Percentiles rank a stretch among this genome's conserved stretches.
Conservation (phyloP, 1,140 invertebrate genomes). For the Dinoponera quadriceps region DNA sequence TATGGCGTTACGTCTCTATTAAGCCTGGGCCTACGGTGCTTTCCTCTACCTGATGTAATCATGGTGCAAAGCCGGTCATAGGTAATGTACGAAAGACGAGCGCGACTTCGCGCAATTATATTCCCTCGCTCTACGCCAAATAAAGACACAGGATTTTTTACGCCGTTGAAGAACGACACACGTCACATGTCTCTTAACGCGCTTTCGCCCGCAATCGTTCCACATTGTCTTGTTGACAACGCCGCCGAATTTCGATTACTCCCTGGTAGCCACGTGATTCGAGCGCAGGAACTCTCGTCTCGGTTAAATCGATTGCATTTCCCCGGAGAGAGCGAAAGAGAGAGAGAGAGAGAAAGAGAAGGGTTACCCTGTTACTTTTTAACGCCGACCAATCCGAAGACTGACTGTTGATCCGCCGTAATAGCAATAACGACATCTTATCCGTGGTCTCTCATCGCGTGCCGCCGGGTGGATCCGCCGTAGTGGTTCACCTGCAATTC, state of each 20-base stretch:
- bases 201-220: neutral
- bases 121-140: too few relatives aligned
- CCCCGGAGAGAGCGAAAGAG: too few relatives aligned
- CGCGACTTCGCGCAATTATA: neutral
- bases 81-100: slow-evolving; percentile 33
- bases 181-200: neutral
- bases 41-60: slow-evolving; percentile 53
- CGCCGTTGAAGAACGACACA: neutral
- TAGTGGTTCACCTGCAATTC: slow-evolving; percentile 53
- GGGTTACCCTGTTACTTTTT: slow-evolving; percentile 37
- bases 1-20: slow-evolving; percentile 61
- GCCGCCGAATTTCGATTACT: neutral
- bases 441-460: slow-evolving; percentile 61
- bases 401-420: slow-evolving; percentile 54
- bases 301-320: slow-evolving; percentile 3
- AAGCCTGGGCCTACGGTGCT: slow-evolving; percentile 36
- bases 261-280: neutral
- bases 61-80: slow-evolving; percentile 38
- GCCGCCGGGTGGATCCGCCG: slow-evolving; percentile 55
- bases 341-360: neutral
- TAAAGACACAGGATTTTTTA: too few relatives aligned
- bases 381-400: slow-evolving; percentile 46
- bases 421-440: slow-evolving; percentile 60
- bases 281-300: slow-evolving; percentile 9
- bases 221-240: neutral